A percentile compares a stretch with the other conserved stretches of the same genome.
These are phyloP conservation scores for Schizopygopsis malacanthus DNA, from an alignment of 2,797 vertebrate genomes.

Conservation along the genomic window DNA sequence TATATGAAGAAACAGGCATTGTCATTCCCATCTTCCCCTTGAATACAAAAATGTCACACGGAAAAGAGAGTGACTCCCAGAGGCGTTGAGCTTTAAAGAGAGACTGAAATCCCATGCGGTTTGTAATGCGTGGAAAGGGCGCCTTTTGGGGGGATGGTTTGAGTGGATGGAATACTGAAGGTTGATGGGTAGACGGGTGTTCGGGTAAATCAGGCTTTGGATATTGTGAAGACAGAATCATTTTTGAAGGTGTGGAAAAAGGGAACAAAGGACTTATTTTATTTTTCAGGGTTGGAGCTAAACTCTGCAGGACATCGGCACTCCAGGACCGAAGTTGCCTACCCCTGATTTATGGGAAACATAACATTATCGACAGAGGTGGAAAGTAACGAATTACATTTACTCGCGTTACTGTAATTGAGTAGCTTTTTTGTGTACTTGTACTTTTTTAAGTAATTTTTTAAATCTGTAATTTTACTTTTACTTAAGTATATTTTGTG, in stretches of 20 bases:
- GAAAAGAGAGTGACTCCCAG: slow-evolving; percentile 77
- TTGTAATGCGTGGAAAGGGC: slow-evolving; percentile 80
- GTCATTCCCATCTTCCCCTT: slow-evolving; percentile 76
- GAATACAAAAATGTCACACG: slow-evolving; percentile 79
- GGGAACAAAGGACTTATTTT: slow-evolving; percentile 47
- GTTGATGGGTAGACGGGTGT: slow-evolving; percentile 6
- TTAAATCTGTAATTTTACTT: no score
- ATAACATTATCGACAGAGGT: neutral
- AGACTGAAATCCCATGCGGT: slow-evolving; percentile 80
- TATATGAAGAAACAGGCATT: slow-evolving; percentile 64
- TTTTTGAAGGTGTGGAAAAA: slow-evolving; percentile 38
- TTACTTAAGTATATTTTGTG: no score
- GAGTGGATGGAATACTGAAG: slow-evolving; percentile 27
- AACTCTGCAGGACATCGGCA: no score
- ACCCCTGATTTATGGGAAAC: neutral
- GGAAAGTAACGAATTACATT: no score
- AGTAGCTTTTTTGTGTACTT: no score
- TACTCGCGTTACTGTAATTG: no score
- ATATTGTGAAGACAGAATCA: slow-evolving; percentile 26
- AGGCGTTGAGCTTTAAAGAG: slow-evolving; percentile 81
- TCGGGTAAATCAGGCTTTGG: slow-evolving; percentile 8
- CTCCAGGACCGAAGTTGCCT: no score
- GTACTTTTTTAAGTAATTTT: no score
- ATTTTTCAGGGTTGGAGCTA: no score
- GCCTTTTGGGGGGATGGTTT: slow-evolving; percentile 44